These are phyloP conservation scores for Hypomecis punctinalis DNA, from an alignment of 2,888 invertebrate species.

Conservation along the genomic window DNA sequence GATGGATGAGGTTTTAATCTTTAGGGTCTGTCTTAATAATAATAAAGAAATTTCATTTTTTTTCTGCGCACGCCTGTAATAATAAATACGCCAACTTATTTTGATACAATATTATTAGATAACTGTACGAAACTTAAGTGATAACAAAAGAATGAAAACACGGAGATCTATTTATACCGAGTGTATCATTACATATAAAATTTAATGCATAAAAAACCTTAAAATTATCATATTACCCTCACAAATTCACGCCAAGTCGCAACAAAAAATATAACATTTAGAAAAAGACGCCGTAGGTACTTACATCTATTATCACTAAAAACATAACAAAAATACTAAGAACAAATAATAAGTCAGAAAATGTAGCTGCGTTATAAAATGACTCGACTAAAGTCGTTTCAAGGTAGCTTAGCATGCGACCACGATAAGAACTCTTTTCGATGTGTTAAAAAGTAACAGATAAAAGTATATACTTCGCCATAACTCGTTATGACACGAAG, in stretches of 20 bases:
- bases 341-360: neutral
- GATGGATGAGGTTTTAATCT: too few relatives aligned
- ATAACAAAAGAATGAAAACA: conserved; percentile 7
- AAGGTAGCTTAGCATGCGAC: too few relatives aligned
- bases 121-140: neutral
- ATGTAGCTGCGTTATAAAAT: too few relatives aligned
- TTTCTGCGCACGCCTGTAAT: neutral
- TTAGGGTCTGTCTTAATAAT: too few relatives aligned
- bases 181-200: conserved; percentile 4
- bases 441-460: too few relatives aligned
- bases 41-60: neutral
- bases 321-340: conserved; percentile 47
- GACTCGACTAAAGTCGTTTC: too few relatives aligned
- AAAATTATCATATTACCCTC: conserved; percentile 23
- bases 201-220: conserved; percentile 32
- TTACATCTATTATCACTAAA: conserved; percentile 48
- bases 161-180: conserved; percentile 7
- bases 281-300: conserved; percentile 40
- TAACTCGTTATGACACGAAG: too few relatives aligned
- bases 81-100: conserved; percentile 3
- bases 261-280: conserved; percentile 43
- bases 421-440: too few relatives aligned
- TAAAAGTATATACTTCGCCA: too few relatives aligned
- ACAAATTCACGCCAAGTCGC: conserved; percentile 19
- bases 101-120: neutral